Conservation (phyloP, 2,113 vertebrate species). For the Corydoras sp. region DNA sequence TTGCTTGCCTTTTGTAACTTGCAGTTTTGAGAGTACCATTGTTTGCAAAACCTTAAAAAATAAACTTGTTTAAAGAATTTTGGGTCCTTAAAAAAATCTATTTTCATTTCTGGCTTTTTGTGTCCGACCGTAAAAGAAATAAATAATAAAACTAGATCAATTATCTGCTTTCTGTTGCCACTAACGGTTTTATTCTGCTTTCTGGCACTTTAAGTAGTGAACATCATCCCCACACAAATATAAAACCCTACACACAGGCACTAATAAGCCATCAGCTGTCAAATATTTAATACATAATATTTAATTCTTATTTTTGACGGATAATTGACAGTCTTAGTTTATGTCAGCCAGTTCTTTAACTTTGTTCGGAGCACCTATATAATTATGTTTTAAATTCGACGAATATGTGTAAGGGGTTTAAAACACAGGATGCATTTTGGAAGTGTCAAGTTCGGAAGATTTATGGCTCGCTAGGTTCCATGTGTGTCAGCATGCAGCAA, state of each 20-base stretch:
- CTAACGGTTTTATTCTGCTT: no score
- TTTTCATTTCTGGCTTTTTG: no score
- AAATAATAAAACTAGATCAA: no score
- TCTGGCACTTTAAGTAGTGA: conserved; percentile 28
- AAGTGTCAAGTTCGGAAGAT: conserved; percentile 60
- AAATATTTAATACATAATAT: conserved; percentile 58
- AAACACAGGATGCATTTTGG: conserved; percentile 54
- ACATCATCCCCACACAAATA: conserved; percentile 18
- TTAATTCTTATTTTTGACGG: conserved; percentile 49
- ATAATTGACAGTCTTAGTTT: conserved; percentile 60
- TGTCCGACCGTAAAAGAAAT: no score
- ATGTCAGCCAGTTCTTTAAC: conserved; percentile 42
- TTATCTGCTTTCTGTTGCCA: no score
- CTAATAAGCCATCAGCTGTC: conserved; percentile 46
- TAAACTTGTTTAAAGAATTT: no score
- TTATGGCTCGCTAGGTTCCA: conserved; percentile 54
- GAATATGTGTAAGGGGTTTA: conserved; percentile 46
- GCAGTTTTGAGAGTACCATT: no score
- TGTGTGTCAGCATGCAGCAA: conserved; percentile 58
- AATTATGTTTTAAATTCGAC: conserved; percentile 56
- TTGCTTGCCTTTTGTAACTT: no score
- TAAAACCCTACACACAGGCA: conserved; percentile 36
- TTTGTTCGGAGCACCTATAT: conserved; percentile 44
- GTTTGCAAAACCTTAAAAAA: no score
- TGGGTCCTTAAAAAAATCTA: no score